Evolutionary conservation across 2,113 vertebrate genomes (phyloP), one percentile per base, ranked within the genome.

Genomic region (Poeciliopsis occidentalis): DNA sequence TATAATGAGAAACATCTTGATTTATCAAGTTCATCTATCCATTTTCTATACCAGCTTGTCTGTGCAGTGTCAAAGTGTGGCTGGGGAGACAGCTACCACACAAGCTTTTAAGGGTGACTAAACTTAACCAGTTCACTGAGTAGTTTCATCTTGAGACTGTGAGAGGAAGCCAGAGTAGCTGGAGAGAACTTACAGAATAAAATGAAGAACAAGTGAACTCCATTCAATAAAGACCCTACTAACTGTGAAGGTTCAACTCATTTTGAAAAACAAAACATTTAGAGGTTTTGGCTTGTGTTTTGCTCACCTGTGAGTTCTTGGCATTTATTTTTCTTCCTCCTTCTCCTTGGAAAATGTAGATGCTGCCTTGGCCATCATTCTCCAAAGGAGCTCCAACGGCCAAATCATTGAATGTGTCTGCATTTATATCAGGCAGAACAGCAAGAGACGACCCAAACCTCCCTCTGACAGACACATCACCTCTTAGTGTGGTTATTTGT

Each of bases 311-410:
- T 39, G 94, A 92, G 64, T 86, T 89, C 7, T 12, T 29, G 2
- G 76, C 8, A 11, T 31, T 79, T 65, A 95, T 87, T 61, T 41
- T 66, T 60, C 8, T 2, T 22, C 19, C 8, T 32, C 71, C 44
- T 37, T 74, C 73, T 0, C 94, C 87, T 3, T 88, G 80, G 73
- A 95, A 95, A 69, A 95, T 91, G 80, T 95, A 95, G 76, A 95
- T 77, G 68, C 91, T 89, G n/a, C 95, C 95, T 68, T 91, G 77
- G 4, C 90, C 88, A 0, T 87, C 11, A 10, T 95, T 88, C 70
- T 95, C 95, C 79, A 94, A 66, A 74, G 94, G 94, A 1, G 95
- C 94, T 67, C 95, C 95, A 22, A 95, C 70, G 0, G 92, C 92
- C 71, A 95, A 73, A 39, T 95, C 95, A 3, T 0, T 85, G 13